These are phyloP conservation scores for Pipistrellus pygmaeus DNA, from an alignment of 2,797 vertebrate species.

Conservation along the genomic window DNA sequence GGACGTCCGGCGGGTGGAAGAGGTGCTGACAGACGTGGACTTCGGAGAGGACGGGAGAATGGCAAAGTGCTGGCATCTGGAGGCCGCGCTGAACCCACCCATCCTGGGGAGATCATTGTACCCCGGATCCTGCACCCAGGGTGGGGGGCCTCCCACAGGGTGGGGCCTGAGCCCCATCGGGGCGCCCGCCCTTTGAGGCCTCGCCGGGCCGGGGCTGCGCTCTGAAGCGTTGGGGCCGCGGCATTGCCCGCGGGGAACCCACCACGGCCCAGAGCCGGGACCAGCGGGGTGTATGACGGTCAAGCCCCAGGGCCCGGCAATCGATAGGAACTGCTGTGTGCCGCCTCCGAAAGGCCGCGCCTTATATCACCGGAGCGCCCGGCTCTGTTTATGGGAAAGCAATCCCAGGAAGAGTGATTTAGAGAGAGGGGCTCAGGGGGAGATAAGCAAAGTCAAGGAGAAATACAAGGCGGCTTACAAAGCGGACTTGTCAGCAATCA, in stretches of 20 bases:
- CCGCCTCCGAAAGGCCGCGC: slow-evolving; percentile 50
- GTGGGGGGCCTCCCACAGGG: no score
- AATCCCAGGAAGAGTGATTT: slow-evolving; percentile 4
- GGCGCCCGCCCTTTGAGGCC: neutral
- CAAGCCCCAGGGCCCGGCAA: slow-evolving; percentile 37
- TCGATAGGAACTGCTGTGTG: slow-evolving; percentile 68
- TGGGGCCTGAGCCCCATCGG: neutral
- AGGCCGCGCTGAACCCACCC: neutral
- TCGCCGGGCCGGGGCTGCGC: neutral
- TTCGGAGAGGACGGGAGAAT: slow-evolving; percentile 3
- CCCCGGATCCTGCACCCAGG: neutral
- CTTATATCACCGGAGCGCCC: slow-evolving; percentile 55
- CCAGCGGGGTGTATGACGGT: neutral
- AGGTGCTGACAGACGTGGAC: neutral
- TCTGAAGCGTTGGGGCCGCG: neutral
- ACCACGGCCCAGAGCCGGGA: slow-evolving; percentile 42
- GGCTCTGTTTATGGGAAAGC: slow-evolving; percentile 55
- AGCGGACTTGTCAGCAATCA: slow-evolving; percentile 48
- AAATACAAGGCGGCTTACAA: slow-evolving; percentile 64
- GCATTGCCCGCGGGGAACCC: neutral
- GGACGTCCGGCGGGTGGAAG: neutral
- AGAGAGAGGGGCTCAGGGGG: slow-evolving; percentile 8
- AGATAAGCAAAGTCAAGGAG: slow-evolving; percentile 36
- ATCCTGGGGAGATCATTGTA: neutral
- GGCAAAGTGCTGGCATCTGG: slow-evolving; percentile 10